phyloP scores from a whole-genome alignment of 2,888 invertebrate genomes.

The Sericinus montela region DNA sequence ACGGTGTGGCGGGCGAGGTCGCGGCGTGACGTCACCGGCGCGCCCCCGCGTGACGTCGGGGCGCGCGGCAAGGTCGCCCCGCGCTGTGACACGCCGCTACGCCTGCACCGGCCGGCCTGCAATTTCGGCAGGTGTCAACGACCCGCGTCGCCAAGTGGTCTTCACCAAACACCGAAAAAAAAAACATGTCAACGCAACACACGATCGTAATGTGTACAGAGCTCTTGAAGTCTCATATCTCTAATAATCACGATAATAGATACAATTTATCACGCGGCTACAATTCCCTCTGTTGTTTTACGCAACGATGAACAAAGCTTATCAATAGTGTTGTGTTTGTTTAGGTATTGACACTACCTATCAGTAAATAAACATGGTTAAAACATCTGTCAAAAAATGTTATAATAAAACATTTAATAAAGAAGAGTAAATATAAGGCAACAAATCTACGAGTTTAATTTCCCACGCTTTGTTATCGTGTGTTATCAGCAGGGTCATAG shows the following conservation, averaged over 20 bases:
- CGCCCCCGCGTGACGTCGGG: slow-evolving; percentile 72
- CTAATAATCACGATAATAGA: background rate
- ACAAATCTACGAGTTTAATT: background rate
- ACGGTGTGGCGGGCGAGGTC: slow-evolving; percentile 82
- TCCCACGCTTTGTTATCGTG: slow-evolving; percentile 14
- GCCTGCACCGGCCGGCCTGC: slow-evolving; percentile 25
- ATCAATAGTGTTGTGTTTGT: slow-evolving; percentile 5
- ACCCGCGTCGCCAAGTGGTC: slow-evolving; percentile 35
- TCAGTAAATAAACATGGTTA: slow-evolving; percentile 1
- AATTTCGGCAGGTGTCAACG: slow-evolving; percentile 27
- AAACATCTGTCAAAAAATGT: background rate
- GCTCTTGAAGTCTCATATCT: background rate
- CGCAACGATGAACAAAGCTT: background rate
- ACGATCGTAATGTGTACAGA: background rate
- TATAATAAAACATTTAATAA: background rate
- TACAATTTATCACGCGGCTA: background rate
- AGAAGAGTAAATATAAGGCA: slow-evolving; percentile 1
- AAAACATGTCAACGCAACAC: background rate
- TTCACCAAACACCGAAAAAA: background rate
- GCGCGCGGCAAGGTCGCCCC: slow-evolving; percentile 48
- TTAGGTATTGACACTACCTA: slow-evolving; percentile 6
- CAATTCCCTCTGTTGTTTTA: background rate
- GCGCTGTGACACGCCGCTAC: slow-evolving; percentile 37
- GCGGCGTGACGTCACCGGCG: slow-evolving; percentile 80
- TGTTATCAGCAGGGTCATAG: slow-evolving; percentile 23